Conservation (phyloP, 2,113 vertebrate genomes). For the Pogonocichla stellata region DNA sequence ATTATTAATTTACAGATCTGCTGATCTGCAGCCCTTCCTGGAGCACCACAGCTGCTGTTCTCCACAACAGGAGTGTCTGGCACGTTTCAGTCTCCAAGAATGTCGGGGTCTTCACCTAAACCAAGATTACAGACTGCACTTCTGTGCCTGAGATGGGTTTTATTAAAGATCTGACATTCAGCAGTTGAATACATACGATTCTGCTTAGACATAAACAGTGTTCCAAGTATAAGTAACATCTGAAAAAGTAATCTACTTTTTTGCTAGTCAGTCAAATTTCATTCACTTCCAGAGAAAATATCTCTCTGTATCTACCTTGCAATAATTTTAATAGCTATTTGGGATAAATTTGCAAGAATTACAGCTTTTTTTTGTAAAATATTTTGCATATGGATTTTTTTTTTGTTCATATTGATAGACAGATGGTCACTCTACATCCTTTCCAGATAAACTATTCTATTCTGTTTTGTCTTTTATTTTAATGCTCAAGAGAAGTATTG, state of each 20-base stretch:
- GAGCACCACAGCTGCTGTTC: fast-evolving
- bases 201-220: neutral
- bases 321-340: neutral
- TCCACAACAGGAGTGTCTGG: neutral
- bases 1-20: neutral
- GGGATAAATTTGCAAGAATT: neutral
- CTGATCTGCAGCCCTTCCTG: fast-evolving
- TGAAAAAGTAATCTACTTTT: neutral
- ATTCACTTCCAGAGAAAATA: neutral
- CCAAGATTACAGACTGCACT: neutral
- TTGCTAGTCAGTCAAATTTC: neutral
- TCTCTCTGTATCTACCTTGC: neutral
- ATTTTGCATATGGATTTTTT: neutral
- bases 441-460: neutral
- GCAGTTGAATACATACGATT: neutral
- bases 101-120: fast-evolving
- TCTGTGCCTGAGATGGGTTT: neutral
- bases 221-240: neutral
- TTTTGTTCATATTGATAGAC: neutral
- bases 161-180: neutral
- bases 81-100: fast-evolving
- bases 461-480: neutral
- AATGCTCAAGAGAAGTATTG: neutral
- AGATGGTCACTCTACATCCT: neutral
- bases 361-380: neutral